Evolutionary conservation across 1,140 invertebrate species (phyloP), one percentile per base, ranked within the genome.

Genomic region (Adelges cooleyi): DNA sequence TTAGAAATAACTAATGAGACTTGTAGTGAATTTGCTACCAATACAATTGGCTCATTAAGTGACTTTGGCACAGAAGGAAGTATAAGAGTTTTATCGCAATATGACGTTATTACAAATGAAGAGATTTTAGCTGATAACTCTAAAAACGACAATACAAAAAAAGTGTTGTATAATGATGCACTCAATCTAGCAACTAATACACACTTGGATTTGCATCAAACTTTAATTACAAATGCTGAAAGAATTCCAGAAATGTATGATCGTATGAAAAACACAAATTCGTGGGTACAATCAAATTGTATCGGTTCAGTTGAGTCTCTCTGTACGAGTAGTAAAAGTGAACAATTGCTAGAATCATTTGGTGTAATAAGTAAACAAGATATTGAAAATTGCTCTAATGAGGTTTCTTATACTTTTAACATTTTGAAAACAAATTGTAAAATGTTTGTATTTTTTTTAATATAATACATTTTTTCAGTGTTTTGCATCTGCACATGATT

Each of bases 81-180:
- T 62, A 33, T 62, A 29, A 13, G 27, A 11, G 13, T 48, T 20
- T 62, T 62, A 33, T 62, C 56, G 4, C 40, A 62, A 17, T 59
- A 44, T 62, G 56, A 48, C 22, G 40, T 62, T 20, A 3, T 62
- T 27, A 27, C 42, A 3, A 42, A 62, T 46, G 56, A 46, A 20
- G 56, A 62, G 20, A 0, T 20, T 46, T 5, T 29, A 1, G n/a
- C 27, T 8, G 15, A 48, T 46, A 15, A 15, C 18, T n/a, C n/a
- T n/a, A 42, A 62, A 27, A 29, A 29, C 17, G 1, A 40, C 10
- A 15, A 27, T n/a, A 1, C 6, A 33, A 62, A 46, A 2, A 62
- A 62, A 62, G 40, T 62, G 8, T 18, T 48, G 25, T 62, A 33
- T 22, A 11, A 29, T 5, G 56, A 62, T 46, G 40, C 56, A 20